A percentile compares a stretch with the other conserved stretches of the same genome.
phyloP scores from a whole-genome alignment of 2,888 invertebrate species.

The Amphipyra berbera region DNA sequence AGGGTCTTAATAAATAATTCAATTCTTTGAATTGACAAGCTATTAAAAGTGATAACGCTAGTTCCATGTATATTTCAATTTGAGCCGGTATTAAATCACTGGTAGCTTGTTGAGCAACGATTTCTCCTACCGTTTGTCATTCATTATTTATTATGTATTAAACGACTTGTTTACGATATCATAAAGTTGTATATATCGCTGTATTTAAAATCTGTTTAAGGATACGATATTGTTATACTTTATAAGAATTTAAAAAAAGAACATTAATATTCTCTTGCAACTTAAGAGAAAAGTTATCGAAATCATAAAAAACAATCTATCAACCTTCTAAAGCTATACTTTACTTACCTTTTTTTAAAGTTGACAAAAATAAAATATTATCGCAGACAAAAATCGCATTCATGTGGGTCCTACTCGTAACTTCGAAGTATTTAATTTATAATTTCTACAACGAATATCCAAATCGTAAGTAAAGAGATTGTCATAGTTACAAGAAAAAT shows the following conservation, averaged over 20 bases:
- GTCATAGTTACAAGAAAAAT: too few species aligned
- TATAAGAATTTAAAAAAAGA: slow-evolving; percentile 18
- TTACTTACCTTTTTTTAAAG: too few species aligned
- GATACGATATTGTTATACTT: slow-evolving; percentile 21
- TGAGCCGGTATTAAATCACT: slow-evolving; percentile 40
- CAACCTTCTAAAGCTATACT: too few species aligned
- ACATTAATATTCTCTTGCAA: not conserved
- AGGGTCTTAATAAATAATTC: slow-evolving; percentile 28
- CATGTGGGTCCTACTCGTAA: too few species aligned
- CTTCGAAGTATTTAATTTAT: too few species aligned
- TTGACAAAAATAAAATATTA: too few species aligned
- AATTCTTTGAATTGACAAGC: slow-evolving; percentile 42
- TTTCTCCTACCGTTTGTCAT: slow-evolving; percentile 46
- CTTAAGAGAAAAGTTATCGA: too few species aligned
- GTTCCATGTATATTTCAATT: slow-evolving; percentile 47
- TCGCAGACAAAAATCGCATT: too few species aligned
- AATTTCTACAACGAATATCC: too few species aligned
- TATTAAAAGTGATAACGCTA: slow-evolving; percentile 43
- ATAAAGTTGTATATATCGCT: slow-evolving; percentile 38
- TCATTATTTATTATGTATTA: slow-evolving; percentile 50
- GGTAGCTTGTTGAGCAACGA: slow-evolving; percentile 39
- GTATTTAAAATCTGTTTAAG: slow-evolving; percentile 27
- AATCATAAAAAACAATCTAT: too few species aligned
- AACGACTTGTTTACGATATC: slow-evolving; percentile 46
- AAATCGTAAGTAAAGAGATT: too few species aligned